A percentile compares a stretch with the other conserved stretches of the same genome.
Evolutionary conservation across 2,797 vertebrate genomes (phyloP).

Genomic region (Chrosomus eos): DNA sequence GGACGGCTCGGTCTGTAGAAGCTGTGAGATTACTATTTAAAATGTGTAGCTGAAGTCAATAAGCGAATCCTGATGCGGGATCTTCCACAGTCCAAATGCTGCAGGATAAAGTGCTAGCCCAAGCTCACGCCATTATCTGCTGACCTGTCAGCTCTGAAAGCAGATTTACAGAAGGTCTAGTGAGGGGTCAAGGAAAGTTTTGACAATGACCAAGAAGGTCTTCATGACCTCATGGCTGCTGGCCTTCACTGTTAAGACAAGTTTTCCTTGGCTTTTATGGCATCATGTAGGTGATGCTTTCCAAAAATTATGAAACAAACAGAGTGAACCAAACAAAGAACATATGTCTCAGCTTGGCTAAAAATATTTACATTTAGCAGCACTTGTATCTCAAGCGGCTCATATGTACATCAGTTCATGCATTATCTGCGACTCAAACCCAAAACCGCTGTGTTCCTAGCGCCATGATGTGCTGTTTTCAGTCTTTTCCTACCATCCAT

Average conservation of each 20-base stretch:
- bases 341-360: background rate
- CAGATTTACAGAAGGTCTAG: background rate
- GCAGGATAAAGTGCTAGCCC: background rate
- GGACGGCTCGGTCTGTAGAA: background rate
- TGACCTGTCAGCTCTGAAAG: constrained; percentile 4
- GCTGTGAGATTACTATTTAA: constrained; percentile 13
- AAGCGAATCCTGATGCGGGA: constrained; percentile 6
- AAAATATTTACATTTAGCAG: background rate
- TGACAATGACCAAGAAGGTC: background rate
- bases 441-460: background rate
- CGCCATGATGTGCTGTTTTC: background rate
- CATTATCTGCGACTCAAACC: background rate
- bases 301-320: background rate
- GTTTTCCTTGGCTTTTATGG: background rate
- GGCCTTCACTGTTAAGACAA: background rate
- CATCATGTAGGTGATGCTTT: background rate
- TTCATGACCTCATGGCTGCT: background rate
- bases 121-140: background rate
- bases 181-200: background rate
- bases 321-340: background rate
- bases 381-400: background rate
- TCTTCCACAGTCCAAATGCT: background rate
- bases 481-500: no score
- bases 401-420: background rate
- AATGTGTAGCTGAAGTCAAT: background rate